Evolutionary conservation across 2,113 vertebrate genomes (phyloP).

Genomic region (Opisthocomus hoazin): DNA sequence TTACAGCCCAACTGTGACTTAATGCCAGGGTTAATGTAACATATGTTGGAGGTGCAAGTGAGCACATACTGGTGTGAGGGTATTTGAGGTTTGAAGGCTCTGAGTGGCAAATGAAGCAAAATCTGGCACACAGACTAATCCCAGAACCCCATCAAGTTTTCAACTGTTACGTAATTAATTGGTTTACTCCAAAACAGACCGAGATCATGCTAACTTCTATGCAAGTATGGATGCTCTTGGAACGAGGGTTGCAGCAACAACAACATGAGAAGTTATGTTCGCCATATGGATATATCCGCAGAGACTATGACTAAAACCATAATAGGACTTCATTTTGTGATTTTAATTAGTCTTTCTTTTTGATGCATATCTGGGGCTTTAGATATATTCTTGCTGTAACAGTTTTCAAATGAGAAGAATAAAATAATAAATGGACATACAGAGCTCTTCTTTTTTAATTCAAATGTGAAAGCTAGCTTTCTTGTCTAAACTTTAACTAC

Average conservation of each 20-base stretch:
- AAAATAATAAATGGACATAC: neutral
- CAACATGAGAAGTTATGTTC: neutral
- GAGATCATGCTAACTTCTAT: neutral
- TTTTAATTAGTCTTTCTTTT: neutral
- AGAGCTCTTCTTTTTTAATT: neutral
- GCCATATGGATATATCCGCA: neutral
- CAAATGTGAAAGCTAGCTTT: neutral
- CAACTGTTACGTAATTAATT: neutral
- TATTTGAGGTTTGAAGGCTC: neutral
- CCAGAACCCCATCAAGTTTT: neutral
- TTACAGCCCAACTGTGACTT: neutral
- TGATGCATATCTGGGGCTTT: neutral
- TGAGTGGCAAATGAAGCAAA: neutral
- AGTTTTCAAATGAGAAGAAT: neutral
- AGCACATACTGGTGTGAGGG: neutral
- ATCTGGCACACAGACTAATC: neutral
- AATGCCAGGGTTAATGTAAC: neutral
- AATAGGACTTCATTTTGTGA: neutral
- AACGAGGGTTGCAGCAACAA: neutral
- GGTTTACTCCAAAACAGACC: neutral
- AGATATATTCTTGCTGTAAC: neutral
- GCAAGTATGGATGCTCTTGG: neutral
- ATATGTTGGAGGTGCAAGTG: neutral
- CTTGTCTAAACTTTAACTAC: neutral
- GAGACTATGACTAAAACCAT: neutral